Conservation (phyloP, 2,113 vertebrate species). For the Pyrgilauda ruficollis region DNA sequence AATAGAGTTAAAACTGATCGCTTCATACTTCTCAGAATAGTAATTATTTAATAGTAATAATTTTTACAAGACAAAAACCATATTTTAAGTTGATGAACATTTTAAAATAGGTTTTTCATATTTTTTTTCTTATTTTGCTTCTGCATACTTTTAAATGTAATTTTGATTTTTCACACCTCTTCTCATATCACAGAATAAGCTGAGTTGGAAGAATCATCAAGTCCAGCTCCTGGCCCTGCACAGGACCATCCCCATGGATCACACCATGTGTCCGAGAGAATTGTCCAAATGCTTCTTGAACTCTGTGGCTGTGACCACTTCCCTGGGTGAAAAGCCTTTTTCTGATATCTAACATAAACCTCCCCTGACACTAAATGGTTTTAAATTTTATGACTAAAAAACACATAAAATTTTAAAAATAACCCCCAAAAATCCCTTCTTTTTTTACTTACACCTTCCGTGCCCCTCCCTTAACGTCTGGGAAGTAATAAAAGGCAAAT, state of each 20-base stretch:
- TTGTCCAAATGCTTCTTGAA: neutral
- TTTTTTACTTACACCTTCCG: neutral
- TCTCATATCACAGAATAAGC: neutral
- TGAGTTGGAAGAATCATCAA: neutral
- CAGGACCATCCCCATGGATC: neutral
- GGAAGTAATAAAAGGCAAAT: neutral
- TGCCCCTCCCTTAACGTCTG: neutral
- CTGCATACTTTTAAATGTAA: neutral
- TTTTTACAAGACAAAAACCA: neutral
- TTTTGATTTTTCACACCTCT: neutral
- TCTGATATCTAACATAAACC: neutral
- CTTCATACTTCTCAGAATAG: neutral
- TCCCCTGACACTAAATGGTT: neutral
- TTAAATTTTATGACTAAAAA: neutral
- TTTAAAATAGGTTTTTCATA: neutral
- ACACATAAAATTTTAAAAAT: fast-evolving
- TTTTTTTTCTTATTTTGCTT: neutral
- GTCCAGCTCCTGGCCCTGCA: too few species aligned
- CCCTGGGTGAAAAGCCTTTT: neutral
- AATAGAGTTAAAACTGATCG: neutral
- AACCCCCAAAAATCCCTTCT: fast-evolving
- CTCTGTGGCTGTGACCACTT: neutral
- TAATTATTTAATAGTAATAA: neutral
- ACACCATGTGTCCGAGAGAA: neutral
- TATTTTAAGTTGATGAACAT: neutral